These are phyloP conservation scores for Hylyphantes graminicola DNA, from an alignment of 1,140 invertebrate genomes.

Conservation along the genomic window DNA sequence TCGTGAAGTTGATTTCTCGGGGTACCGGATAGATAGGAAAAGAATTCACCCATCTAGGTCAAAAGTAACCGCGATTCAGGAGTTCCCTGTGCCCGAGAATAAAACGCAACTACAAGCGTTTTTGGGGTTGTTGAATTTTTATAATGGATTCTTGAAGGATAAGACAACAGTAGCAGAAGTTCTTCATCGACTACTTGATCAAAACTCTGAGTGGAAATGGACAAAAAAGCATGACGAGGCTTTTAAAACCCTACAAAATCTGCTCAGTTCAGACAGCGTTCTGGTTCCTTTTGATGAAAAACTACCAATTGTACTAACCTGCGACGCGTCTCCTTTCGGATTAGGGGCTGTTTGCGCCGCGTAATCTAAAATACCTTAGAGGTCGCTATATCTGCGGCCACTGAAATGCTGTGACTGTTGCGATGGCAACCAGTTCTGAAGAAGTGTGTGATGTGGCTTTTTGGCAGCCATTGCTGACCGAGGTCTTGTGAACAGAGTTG, in stretches of 20 bases:
- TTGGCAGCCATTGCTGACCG: too few relatives aligned
- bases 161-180: neutral
- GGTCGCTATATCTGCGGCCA: too few relatives aligned
- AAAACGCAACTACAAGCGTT: conserved; percentile 8
- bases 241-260: neutral
- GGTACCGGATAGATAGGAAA: neutral
- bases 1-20: neutral
- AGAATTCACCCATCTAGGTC: neutral
- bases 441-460: too few relatives aligned
- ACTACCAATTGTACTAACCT: neutral
- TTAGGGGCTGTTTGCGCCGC: neutral
- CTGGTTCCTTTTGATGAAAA: neutral
- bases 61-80: neutral
- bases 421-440: too few relatives aligned
- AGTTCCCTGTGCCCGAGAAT: neutral
- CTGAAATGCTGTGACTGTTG: too few relatives aligned
- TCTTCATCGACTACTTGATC: neutral
- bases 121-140: neutral
- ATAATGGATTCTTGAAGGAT: neutral
- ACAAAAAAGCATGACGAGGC: conserved; percentile 3
- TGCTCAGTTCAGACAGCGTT: neutral
- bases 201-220: conserved; percentile 3
- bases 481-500: too few relatives aligned
- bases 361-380: too few relatives aligned
- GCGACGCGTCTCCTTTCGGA: neutral